These are phyloP conservation scores for Maniola hyperantus DNA, from an alignment of 2,888 invertebrate species.

Conservation along the genomic window DNA sequence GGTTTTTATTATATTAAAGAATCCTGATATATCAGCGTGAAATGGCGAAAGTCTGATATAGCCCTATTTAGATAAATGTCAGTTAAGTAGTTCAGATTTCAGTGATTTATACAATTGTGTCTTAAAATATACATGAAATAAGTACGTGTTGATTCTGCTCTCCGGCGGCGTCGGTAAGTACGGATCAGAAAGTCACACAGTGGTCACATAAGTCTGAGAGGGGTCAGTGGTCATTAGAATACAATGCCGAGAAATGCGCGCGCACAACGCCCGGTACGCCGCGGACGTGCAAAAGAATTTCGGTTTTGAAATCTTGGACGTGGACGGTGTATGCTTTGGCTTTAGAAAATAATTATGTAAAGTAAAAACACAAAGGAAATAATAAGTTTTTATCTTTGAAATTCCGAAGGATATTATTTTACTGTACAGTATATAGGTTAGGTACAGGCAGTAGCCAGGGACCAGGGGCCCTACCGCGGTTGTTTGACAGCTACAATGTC, in stretches of 20 bases:
- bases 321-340: neutral
- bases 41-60: no score
- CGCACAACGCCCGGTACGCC: conserved; percentile 27
- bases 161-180: neutral
- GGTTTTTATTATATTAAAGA: no score
- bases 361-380: neutral
- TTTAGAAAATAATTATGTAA: conserved; percentile 6
- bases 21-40: no score
- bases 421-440: no score
- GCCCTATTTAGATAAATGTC: no score
- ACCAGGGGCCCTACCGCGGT: no score
- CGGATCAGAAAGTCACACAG: conserved; percentile 19
- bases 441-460: no score
- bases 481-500: no score
- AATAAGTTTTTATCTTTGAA: no score
- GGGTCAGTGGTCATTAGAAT: conserved; percentile 59
- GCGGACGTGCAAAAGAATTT: conserved; percentile 36
- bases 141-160: neutral
- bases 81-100: neutral
- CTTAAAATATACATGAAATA: neutral
- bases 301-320: conserved; percentile 27
- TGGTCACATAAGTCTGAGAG: conserved; percentile 23
- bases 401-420: no score
- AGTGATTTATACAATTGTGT: neutral
- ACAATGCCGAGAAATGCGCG: conserved; percentile 51